These are phyloP conservation scores for Aphodius granarius DNA, from an alignment of 2,888 invertebrate species.

Conservation along the genomic window DNA sequence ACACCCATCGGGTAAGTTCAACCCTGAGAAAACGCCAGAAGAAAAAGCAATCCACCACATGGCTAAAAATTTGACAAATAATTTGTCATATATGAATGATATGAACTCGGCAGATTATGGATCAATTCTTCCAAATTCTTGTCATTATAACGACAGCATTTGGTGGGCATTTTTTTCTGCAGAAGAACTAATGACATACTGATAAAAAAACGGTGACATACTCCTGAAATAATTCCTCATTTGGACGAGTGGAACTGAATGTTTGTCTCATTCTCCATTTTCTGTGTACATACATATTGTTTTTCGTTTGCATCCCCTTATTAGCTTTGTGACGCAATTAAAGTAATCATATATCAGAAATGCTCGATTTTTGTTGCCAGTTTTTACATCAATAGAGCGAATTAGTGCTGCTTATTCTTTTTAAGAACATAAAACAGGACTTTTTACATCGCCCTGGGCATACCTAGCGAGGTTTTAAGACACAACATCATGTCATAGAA, in stretches of 20 bases:
- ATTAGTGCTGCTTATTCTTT: not conserved
- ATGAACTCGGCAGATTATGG: no score
- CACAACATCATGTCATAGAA: no score
- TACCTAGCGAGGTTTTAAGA: no score
- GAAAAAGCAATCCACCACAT: no score
- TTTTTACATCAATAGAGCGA: not conserved
- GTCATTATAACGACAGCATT: no score
- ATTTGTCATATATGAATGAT: no score
- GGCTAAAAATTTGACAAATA: no score
- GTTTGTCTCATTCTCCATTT: not conserved
- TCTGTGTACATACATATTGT: not conserved
- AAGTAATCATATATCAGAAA: not conserved
- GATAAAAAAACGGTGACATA: not conserved
- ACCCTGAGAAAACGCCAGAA: not conserved
- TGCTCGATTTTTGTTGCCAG: not conserved
- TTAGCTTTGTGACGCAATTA: not conserved
- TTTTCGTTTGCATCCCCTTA: not conserved
- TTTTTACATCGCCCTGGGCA: no score
- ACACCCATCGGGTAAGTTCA: slow-evolving; percentile 71
- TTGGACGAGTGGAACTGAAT: not conserved
- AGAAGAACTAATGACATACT: not conserved
- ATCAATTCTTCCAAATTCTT: no score
- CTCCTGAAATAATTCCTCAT: not conserved
- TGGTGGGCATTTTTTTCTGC: not conserved
- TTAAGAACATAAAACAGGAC: not conserved